phyloP scores from a whole-genome alignment of 2,888 invertebrate genomes.

The Branchellion lobata region DNA sequence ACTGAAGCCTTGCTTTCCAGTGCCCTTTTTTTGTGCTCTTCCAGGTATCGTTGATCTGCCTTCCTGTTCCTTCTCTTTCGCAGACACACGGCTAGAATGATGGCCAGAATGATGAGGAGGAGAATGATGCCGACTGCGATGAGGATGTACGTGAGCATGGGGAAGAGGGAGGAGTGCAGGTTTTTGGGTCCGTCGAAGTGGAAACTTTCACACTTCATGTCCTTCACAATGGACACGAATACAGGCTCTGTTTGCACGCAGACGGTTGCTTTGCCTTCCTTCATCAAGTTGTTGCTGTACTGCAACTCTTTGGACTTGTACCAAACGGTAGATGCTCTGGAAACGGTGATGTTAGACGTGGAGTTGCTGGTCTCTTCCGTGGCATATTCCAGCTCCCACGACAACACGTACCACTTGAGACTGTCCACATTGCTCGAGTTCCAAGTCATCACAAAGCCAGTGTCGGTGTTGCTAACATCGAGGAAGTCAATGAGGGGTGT shows the following conservation, averaged over 20 bases:
- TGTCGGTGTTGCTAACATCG: not conserved
- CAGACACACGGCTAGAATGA: conserved; percentile 24
- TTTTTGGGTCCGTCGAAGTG: not conserved
- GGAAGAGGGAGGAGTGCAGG: not conserved
- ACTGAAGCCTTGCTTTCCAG: conserved; percentile 15
- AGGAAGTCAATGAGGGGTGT: conserved; percentile 9
- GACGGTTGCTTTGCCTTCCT: not conserved
- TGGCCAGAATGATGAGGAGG: conserved; percentile 3
- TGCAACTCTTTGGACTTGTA: not conserved
- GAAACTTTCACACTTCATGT: not conserved
- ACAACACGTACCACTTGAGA: conserved; percentile 26
- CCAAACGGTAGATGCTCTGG: conserved; percentile 6
- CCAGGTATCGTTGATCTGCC: not conserved
- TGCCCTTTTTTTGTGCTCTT: conserved; percentile 3
- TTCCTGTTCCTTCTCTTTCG: not conserved
- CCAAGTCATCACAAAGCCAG: conserved; percentile 23
- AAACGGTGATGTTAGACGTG: not conserved
- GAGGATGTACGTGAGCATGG: conserved; percentile 29
- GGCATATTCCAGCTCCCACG: not conserved
- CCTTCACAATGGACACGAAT: not conserved
- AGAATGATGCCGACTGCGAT: conserved; percentile 28
- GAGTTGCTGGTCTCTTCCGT: not conserved
- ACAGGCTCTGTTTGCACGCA: conserved; percentile 37
- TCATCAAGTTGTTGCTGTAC: not conserved
- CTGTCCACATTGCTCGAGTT: conserved; percentile 24